Evolutionary conservation across 2,797 vertebrate species (phyloP).

Genomic region (Neopelma chrysocephalum): DNA sequence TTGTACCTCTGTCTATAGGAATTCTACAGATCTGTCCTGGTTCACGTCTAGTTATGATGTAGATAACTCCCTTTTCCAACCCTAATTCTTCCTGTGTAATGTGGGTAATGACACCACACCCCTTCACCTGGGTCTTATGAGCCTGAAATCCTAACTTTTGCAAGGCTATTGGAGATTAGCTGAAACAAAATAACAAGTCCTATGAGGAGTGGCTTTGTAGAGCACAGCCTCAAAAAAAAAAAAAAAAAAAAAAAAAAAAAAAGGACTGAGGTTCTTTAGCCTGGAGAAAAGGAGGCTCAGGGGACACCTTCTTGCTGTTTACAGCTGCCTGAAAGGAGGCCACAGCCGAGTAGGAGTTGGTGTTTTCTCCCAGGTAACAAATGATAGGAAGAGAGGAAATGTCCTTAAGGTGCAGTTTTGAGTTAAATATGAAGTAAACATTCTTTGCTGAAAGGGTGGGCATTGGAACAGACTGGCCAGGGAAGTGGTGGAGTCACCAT

Average conservation of each 20-base stretch:
- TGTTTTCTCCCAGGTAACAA: background rate
- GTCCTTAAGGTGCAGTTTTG: background rate
- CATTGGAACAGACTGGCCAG: background rate
- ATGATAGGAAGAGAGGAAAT: background rate
- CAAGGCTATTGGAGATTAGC: background rate
- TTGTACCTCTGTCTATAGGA: background rate
- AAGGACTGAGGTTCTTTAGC: background rate
- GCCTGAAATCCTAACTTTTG: background rate
- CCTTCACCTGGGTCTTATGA: background rate
- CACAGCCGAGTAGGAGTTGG: rapidly evolving
- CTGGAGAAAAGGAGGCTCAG: background rate
- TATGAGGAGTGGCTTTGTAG: rapidly evolving
- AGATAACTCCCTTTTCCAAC: background rate
- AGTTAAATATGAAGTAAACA: rapidly evolving
- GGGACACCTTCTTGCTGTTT: rapidly evolving
- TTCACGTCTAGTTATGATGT: background rate
- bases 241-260: too few relatives aligned
- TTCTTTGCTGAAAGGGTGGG: background rate
- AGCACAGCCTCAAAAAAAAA: too few relatives aligned
- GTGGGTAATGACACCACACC: background rate
- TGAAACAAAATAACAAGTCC: background rate
- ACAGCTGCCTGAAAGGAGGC: background rate
- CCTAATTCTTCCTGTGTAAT: background rate
- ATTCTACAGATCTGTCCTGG: background rate
- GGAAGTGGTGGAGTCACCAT: background rate